Conservation (phyloP, 2,888 invertebrate species). For the Marasmarcha lunaedactyla region DNA sequence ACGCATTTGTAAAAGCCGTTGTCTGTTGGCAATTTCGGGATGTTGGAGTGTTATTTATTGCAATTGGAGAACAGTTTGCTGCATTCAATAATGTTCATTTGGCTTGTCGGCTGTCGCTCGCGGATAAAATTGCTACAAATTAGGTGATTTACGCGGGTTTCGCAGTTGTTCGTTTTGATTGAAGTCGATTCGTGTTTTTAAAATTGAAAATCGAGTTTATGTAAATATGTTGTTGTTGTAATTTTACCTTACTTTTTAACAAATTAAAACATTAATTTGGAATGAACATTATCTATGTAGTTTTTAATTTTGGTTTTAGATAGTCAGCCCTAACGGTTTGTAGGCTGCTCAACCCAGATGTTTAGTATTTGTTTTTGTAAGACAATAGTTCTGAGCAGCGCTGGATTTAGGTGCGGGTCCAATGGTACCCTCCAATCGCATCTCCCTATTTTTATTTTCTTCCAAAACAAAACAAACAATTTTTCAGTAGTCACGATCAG, state of each 20-base stretch:
- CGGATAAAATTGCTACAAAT: not conserved
- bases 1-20: conserved; percentile 21
- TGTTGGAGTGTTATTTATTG: not conserved
- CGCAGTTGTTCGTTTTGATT: not conserved
- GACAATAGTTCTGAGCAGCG: conserved; percentile 38
- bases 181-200: no score
- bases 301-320: not conserved
- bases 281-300: no score
- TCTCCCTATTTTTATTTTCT: not conserved
- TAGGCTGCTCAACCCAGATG: conserved; percentile 17
- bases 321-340: conserved; percentile 19
- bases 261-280: no score
- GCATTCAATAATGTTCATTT: not conserved
- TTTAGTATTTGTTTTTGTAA: conserved; percentile 48
- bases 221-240: no score
- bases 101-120: not conserved
- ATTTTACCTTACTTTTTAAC: no score
- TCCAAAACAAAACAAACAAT: not conserved
- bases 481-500: no score
- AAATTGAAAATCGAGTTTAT: no score
- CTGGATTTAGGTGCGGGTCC: conserved; percentile 36
- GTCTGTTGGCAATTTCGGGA: conserved; percentile 1
- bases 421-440: not conserved
- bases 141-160: not conserved
- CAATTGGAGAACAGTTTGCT: not conserved